Conservation (phyloP, 2,797 vertebrate genomes). For the Decapterus maruadsi region DNA sequence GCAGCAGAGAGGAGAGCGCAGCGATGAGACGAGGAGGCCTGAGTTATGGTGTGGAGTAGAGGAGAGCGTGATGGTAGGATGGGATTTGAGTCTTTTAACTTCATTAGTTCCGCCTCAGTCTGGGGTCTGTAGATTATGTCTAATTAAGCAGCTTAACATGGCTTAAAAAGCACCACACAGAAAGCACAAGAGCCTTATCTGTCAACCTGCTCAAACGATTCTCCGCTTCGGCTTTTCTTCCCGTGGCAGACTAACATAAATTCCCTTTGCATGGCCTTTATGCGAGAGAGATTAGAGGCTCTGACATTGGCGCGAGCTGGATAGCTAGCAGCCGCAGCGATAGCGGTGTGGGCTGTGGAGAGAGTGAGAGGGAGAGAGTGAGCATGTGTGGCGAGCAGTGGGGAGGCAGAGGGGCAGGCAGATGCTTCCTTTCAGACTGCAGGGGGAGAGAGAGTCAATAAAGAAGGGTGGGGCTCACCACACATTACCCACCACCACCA, state of each 20-base stretch:
- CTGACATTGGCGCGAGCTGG: constrained; percentile 70
- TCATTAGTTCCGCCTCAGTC: constrained; percentile 88
- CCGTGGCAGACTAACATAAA: constrained; percentile 78
- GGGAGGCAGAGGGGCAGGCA: constrained; percentile 65
- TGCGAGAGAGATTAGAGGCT: constrained; percentile 80
- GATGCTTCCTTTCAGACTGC: constrained; percentile 72
- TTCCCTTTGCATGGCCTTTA: constrained; percentile 81
- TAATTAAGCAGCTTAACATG: constrained; percentile 90
- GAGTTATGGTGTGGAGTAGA: constrained; percentile 62
- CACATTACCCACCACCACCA: constrained; percentile 17
- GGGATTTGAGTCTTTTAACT: constrained; percentile 88
- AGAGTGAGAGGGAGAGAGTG: constrained; percentile 23
- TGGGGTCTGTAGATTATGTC: constrained; percentile 88
- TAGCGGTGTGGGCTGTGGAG: constrained; percentile 50
- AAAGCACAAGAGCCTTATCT: constrained; percentile 87
- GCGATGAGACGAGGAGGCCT: constrained; percentile 53
- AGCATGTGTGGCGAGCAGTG: constrained; percentile 55
- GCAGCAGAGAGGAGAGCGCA: constrained; percentile 34
- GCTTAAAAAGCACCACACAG: constrained; percentile 86
- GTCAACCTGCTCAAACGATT: constrained; percentile 88
- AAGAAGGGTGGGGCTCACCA: constrained; percentile 64
- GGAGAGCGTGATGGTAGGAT: constrained; percentile 80
- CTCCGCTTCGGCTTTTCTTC: constrained; percentile 81
- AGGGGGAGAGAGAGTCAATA: constrained; percentile 59
- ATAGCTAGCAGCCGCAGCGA: constrained; percentile 68